Percentiles rank a stretch among this genome's conserved stretches.
These are phyloP conservation scores for Lasaia peninsularis DNA, from an alignment of 1,140 invertebrate genomes.

Conservation along the genomic window DNA sequence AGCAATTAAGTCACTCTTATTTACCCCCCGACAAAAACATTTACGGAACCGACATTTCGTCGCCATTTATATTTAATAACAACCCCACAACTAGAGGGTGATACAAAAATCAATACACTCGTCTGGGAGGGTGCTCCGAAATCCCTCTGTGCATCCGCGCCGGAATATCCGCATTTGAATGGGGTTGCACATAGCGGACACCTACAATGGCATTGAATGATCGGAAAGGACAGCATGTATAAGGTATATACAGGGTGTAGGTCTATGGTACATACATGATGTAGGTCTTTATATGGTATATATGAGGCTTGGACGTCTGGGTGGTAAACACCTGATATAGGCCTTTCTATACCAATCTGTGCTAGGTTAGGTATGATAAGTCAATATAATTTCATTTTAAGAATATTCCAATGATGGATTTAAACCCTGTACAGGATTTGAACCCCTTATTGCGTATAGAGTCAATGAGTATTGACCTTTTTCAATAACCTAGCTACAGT, in stretches of 20 bases:
- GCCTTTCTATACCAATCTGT: too few relatives aligned
- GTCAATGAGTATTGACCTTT: too few relatives aligned
- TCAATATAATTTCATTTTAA: too few relatives aligned
- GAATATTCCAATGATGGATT: too few relatives aligned
- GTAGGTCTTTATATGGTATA: too few relatives aligned
- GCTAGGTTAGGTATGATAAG: too few relatives aligned
- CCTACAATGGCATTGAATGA: slow-evolving; percentile 15
- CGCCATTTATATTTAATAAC: slow-evolving; percentile 65
- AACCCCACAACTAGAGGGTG: slow-evolving; percentile 46
- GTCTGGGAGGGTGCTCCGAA: slow-evolving; percentile 57
- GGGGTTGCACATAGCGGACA: slow-evolving; percentile 21
- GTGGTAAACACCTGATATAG: too few relatives aligned
- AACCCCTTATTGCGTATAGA: too few relatives aligned
- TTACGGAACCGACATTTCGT: slow-evolving; percentile 41
- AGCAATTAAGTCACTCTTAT: slow-evolving; percentile 3
- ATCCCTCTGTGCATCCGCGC: slow-evolving; percentile 36
- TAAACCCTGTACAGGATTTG: too few relatives aligned
- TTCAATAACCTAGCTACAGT: too few relatives aligned
- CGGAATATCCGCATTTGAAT: slow-evolving; percentile 57
- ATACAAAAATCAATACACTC: slow-evolving; percentile 58
- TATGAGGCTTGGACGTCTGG: too few relatives aligned
- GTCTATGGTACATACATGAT: too few relatives aligned
- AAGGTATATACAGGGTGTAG: background rate
- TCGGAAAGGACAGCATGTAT: slow-evolving; percentile 5
- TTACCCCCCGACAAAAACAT: slow-evolving; percentile 27